These are phyloP conservation scores for Daktulosphaira vitifoliae DNA, from an alignment of 1,140 invertebrate species.

Conservation along the genomic window DNA sequence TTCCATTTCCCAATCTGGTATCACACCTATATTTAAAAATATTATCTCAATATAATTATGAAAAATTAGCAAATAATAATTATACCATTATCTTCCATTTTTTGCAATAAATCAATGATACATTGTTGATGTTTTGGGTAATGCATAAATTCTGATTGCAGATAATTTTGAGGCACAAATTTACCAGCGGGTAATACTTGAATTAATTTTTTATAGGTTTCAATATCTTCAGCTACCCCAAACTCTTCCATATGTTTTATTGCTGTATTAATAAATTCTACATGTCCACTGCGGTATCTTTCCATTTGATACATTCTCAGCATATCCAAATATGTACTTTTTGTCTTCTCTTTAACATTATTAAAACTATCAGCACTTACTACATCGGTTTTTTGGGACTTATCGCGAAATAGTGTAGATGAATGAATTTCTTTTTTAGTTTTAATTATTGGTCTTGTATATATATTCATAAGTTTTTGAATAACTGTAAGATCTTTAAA, in stretches of 20 bases:
- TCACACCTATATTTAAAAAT: conserved; percentile 55
- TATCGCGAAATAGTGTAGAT: not conserved
- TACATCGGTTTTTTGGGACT: not conserved
- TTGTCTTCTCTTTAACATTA: conserved; percentile 55
- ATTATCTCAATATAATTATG: not conserved
- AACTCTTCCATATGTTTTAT: conserved; percentile 82
- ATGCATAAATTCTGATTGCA: conserved; percentile 81
- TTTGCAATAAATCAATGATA: conserved; percentile 71
- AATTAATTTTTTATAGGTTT: conserved; percentile 82
- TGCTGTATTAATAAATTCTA: conserved; percentile 88
- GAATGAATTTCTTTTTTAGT: not conserved
- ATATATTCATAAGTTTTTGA: not conserved
- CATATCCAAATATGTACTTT: conserved; percentile 62
- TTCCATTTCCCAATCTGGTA: conserved; percentile 83
- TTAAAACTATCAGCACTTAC: conserved; percentile 35
- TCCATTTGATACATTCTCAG: conserved; percentile 60
- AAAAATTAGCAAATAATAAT: not conserved
- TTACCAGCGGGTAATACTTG: conserved; percentile 88
- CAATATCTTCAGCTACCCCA: conserved; percentile 79
- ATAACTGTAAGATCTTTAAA: not conserved
- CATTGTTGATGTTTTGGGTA: conserved; percentile 92
- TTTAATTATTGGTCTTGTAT: not conserved
- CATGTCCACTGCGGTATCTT: conserved; percentile 62
- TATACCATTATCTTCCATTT: conserved; percentile 83
- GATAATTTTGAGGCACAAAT: conserved; percentile 69